phyloP scores from a whole-genome alignment of 2,113 vertebrate genomes.

The Perca flavescens region DNA sequence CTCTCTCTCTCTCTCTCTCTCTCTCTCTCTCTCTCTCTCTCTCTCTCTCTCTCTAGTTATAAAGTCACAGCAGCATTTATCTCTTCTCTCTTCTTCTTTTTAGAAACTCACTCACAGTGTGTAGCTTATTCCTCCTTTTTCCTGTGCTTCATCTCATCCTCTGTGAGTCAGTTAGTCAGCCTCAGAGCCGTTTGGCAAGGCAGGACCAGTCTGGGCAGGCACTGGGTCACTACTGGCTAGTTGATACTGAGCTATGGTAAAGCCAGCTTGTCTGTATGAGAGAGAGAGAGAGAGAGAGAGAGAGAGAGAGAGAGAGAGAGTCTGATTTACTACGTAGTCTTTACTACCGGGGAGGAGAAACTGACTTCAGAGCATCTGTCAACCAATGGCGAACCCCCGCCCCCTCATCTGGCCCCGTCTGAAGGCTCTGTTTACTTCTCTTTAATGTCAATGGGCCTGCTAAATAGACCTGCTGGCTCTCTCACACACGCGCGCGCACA shows the following conservation, averaged over 20 bases:
- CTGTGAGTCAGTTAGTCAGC: constrained; percentile 9
- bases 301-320: constrained; percentile 17
- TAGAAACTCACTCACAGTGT: not conserved
- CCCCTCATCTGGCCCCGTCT: constrained; percentile 17
- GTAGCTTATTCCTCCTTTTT: not conserved
- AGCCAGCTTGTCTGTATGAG: constrained; percentile 36
- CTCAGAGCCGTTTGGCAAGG: constrained; percentile 32
- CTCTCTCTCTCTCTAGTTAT: not conserved
- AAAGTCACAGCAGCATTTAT: not conserved
- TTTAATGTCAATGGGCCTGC: constrained; percentile 65
- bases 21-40: constrained; percentile 1
- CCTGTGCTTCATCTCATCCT: not conserved
- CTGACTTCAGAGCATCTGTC: constrained; percentile 16
- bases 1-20: constrained; percentile 2
- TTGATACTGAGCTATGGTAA: constrained; percentile 36
- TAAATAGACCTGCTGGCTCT: constrained; percentile 49
- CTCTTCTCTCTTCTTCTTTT: not conserved
- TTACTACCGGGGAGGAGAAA: constrained; percentile 53
- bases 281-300: constrained; percentile 17
- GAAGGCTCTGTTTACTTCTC: constrained; percentile 56
- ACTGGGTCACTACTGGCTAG: constrained; percentile 33
- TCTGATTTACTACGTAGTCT: constrained; percentile 39
- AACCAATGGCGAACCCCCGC: constrained; percentile 45
- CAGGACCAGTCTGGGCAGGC: constrained; percentile 23
- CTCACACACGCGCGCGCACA: not conserved